These are phyloP conservation scores for Abramis brama DNA, from an alignment of 2,113 vertebrate genomes.

Conservation along the genomic window DNA sequence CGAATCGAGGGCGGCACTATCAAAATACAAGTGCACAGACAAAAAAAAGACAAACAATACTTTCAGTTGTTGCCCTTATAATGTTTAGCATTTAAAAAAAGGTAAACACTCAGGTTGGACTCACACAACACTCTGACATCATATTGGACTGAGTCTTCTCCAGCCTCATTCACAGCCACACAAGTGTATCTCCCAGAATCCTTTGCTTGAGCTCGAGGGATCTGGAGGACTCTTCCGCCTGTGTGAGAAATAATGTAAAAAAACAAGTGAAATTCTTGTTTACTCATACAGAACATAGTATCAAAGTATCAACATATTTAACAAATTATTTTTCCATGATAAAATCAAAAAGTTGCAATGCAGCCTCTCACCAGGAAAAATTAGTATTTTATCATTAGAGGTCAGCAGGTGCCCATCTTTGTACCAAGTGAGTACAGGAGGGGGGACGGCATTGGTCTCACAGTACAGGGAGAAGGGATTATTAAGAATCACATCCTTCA, in stretches of 20 bases:
- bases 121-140: constrained; percentile 87
- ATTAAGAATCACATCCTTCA: constrained; percentile 89
- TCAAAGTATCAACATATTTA: background rate
- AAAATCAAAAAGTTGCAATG: background rate
- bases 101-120: constrained; percentile 57
- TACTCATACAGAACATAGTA: background rate
- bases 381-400: constrained; percentile 85
- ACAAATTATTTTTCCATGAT: background rate
- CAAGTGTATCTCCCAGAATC: constrained; percentile 89
- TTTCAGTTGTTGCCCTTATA: background rate
- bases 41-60: background rate
- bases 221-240: constrained; percentile 92
- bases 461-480: constrained; percentile 91
- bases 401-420: constrained; percentile 83
- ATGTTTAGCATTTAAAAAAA: background rate
- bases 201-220: constrained; percentile 81
- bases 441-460: constrained; percentile 91
- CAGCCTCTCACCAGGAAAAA: constrained; percentile 84
- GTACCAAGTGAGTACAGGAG: constrained; percentile 92
- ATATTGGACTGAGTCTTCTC: constrained; percentile 93
- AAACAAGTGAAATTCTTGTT: background rate
- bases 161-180: constrained; percentile 92
- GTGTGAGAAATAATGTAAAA: constrained; percentile 14
- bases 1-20: constrained; percentile 88
- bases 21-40: background rate